Base-by-base conservation (phyloP, 2,797 vertebrate species). In the Crax fasciolata region DNA sequence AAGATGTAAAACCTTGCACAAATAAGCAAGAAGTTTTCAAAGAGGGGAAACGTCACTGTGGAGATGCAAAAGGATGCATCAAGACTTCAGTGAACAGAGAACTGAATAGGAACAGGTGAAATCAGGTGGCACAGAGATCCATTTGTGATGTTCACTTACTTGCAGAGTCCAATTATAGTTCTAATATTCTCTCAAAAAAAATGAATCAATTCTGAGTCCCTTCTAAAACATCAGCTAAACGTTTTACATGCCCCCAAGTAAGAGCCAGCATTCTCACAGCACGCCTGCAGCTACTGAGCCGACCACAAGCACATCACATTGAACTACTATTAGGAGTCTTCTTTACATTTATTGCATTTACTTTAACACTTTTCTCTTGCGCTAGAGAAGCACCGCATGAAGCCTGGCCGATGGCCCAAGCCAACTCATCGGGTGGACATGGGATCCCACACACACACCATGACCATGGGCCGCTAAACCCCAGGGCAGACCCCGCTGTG, bases 71-170 rank as follows among this genome's bases (percentile, higher is more conserved):
- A 66, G 49, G 54, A 77, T 28, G 39, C 62, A 70, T 44, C 3
- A 2, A 74, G 35, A 27, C 54, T 66, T 57, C 14, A 59, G 61
- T 39, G 38, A 58, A 41, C 57, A 77, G 30, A 81, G 54, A 39
- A 59, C n/a, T 86, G 61, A 73, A 75, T 43, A 89, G 62, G 57
- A 59, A 63, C 8, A 87, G 30, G 13, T 85, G 66, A 49, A 44
- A 30, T 18, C 55, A 75, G 12, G 58, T 28, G 23, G 72, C 25
- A 39, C 3, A 58, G 49, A 84, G 44, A 83, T 66, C 25, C 74
- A 52, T 51, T 87, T 89, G 57, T 52, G 62, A 23, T 58, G 35
- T 43, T 75, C 65, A 92, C 77, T 93, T 75, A 82, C 43, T 75
- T 61, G 38, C 9, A 44, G 92, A 71, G n/a, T 30, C 49, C 80